Conservation (phyloP, 2,113 vertebrate genomes). For the Cephalopterus ornatus region DNA sequence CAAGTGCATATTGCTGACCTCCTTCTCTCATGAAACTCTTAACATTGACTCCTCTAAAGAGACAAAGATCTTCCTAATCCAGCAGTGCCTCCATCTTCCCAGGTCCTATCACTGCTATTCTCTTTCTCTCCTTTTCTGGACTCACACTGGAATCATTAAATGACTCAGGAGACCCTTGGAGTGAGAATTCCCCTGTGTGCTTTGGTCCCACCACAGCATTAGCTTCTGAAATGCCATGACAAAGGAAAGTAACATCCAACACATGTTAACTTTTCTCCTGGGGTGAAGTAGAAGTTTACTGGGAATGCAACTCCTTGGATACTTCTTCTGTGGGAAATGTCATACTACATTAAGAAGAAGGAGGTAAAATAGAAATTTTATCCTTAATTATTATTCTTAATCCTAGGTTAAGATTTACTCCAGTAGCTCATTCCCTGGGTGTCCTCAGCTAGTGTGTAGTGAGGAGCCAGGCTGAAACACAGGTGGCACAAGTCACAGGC, state of each 20-base stretch:
- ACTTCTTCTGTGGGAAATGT: background rate
- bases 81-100: background rate
- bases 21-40: background rate
- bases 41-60: background rate
- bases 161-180: background rate
- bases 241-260: background rate
- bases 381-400: no score
- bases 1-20: background rate
- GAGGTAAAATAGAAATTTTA: background rate
- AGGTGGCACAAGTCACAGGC: background rate
- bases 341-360: background rate
- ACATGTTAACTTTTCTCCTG: rapidly evolving
- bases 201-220: background rate
- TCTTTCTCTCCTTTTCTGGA: background rate
- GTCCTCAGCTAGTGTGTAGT: background rate
- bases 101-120: background rate
- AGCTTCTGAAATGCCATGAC: background rate
- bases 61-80: background rate
- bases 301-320: background rate
- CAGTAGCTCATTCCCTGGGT: background rate
- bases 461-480: background rate
- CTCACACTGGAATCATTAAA: background rate
- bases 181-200: background rate
- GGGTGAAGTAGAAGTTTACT: background rate
- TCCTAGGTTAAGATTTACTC: background rate